Conservation (phyloP, 64 coral and sea anemone genomes). For the Pocillopora verrucosa region DNA sequence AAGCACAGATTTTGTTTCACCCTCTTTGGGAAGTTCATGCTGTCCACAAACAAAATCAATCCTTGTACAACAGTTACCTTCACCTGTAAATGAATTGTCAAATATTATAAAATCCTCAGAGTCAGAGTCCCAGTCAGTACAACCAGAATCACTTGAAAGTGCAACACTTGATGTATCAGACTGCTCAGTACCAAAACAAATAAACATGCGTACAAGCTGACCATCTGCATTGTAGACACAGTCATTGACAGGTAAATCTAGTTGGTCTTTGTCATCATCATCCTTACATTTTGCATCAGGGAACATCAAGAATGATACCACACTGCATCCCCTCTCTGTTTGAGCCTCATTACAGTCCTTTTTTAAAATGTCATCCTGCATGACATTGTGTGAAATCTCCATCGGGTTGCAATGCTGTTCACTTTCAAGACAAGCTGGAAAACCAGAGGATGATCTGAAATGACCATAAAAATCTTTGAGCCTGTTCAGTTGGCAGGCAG, state of each 20-base stretch:
- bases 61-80: not conserved
- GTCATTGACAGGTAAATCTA: not conserved
- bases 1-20: not conserved
- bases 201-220: conserved; percentile 31
- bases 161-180: conserved; percentile 27
- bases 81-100: conserved; percentile 7
- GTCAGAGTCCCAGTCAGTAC: not conserved
- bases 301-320: not conserved
- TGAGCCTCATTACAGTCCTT: not conserved
- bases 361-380: not conserved
- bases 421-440: not conserved
- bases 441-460: not conserved
- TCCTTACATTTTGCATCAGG: not conserved
- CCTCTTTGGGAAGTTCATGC: not conserved
- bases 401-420: not conserved
- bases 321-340: not conserved
- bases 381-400: not conserved
- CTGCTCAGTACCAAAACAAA: conserved; percentile 18
- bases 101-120: conserved; percentile 24
- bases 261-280: not conserved
- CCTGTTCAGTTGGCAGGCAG: not conserved
- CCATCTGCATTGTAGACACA: conserved; percentile 25
- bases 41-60: not conserved
- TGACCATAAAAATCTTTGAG: not conserved
- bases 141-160: not conserved